These are phyloP conservation scores for Platanista minor DNA, from an alignment of 2,113 vertebrate genomes.

Conservation along the genomic window DNA sequence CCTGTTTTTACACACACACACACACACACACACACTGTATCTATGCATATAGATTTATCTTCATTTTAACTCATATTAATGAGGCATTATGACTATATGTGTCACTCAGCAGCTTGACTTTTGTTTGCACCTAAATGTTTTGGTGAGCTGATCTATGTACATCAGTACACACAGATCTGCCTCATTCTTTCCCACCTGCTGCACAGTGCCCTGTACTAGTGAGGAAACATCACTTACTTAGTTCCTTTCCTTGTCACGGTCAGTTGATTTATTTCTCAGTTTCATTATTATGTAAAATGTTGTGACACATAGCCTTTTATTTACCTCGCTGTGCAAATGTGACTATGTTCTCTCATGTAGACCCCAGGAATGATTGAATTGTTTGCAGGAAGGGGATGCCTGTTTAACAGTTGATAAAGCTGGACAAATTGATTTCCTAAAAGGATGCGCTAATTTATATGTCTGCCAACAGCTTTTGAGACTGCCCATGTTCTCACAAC, in stretches of 20 bases:
- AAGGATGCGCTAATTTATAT: background rate
- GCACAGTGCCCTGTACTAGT: background rate
- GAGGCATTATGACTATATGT: background rate
- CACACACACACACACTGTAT: background rate
- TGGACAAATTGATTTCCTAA: background rate
- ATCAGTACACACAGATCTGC: background rate
- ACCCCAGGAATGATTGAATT: background rate
- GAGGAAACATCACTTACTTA: background rate
- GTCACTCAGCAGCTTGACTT: background rate
- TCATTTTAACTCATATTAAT: background rate
- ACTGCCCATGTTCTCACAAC: background rate
- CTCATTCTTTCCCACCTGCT: background rate
- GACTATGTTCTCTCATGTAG: background rate
- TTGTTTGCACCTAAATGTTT: background rate
- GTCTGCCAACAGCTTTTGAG: background rate
- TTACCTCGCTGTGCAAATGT: background rate
- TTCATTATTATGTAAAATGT: background rate
- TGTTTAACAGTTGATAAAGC: background rate
- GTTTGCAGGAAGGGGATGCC: background rate
- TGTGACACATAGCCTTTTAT: background rate
- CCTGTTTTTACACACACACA: background rate
- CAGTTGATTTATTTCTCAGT: background rate
- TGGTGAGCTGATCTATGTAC: background rate
- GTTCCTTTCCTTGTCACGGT: background rate
- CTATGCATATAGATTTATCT: background rate